Conservation (phyloP, 2,113 vertebrate species). For the Colossoma macropomum region DNA sequence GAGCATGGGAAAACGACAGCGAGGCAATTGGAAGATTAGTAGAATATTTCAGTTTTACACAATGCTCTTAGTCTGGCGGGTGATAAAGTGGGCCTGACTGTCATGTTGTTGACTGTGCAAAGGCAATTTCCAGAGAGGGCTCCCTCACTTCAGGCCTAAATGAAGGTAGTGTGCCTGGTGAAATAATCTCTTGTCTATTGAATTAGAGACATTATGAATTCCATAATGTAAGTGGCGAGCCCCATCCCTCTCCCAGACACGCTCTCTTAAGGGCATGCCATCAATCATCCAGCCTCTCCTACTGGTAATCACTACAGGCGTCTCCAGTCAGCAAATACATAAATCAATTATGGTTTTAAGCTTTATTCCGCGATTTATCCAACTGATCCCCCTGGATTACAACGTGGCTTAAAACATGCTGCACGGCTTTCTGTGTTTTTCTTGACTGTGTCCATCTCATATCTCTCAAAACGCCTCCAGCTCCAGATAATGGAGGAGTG, state of each 20-base stretch:
- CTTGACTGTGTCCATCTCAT: constrained; percentile 45
- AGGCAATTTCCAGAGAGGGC: constrained; percentile 3
- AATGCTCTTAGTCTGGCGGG: constrained; percentile 32
- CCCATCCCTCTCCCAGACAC: constrained; percentile 41
- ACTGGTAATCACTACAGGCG: constrained; percentile 72
- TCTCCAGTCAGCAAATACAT: constrained; percentile 82
- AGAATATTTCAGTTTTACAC: constrained; percentile 43
- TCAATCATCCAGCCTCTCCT: constrained; percentile 74
- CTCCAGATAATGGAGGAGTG: constrained; percentile 34
- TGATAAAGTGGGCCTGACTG: constrained; percentile 26
- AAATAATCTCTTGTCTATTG: constrained; percentile 51
- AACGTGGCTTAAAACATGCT: constrained; percentile 72
- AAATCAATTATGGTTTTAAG: constrained; percentile 86
- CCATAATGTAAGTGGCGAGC: constrained; percentile 51
- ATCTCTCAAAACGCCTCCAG: constrained; percentile 43
- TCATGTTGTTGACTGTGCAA: constrained; percentile 24
- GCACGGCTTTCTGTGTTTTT: constrained; percentile 44
- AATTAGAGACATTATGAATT: constrained; percentile 53
- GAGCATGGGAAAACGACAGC: constrained; percentile 39
- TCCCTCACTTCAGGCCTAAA: constrained; percentile 39
- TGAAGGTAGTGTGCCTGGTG: constrained; percentile 44
- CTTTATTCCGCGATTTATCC: constrained; percentile 80
- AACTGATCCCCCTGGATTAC: constrained; percentile 81
- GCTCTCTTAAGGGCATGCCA: constrained; percentile 52
- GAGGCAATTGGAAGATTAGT: constrained; percentile 26